Evolutionary conservation across 1,140 invertebrate species (phyloP).

Genomic region (Lasioglossum baleicum): DNA sequence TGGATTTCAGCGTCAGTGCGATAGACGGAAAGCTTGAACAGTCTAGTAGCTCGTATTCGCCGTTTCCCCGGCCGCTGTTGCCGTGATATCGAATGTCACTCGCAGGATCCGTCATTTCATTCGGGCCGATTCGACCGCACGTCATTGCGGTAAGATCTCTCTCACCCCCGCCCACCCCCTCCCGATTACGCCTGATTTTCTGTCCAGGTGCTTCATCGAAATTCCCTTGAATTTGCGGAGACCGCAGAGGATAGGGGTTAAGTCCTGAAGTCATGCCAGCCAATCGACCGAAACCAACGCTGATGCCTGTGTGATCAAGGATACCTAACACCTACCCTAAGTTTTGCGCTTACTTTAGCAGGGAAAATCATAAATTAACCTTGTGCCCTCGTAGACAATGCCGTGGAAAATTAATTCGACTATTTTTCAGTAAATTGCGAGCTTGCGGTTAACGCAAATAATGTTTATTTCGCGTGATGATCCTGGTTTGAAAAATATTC

Average conservation of each 20-base stretch:
- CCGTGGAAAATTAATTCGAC: too few relatives aligned
- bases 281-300: constrained; percentile 16
- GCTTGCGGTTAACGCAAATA: too few relatives aligned
- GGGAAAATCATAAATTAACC: too few relatives aligned
- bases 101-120: constrained; percentile 80
- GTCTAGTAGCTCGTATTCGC: constrained; percentile 64
- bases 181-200: constrained; percentile 76
- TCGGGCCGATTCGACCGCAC: constrained; percentile 78
- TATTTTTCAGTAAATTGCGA: too few relatives aligned
- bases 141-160: constrained; percentile 80
- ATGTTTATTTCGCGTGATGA: too few relatives aligned
- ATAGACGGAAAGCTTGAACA: constrained; percentile 65
- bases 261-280: constrained; percentile 43
- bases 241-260: constrained; percentile 44
- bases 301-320: not conserved
- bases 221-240: constrained; percentile 61
- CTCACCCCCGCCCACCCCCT: constrained; percentile 49
- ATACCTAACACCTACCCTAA: not conserved
- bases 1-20: constrained; percentile 61
- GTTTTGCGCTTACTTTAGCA: not conserved
- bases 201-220: constrained; percentile 71
- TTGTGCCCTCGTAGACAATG: too few relatives aligned
- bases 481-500: too few relatives aligned
- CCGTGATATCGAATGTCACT: constrained; percentile 80
- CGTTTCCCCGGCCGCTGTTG: constrained; percentile 71